These are phyloP conservation scores for Taphrorychus bicolor DNA, from an alignment of 2,888 invertebrate genomes.

Conservation along the genomic window DNA sequence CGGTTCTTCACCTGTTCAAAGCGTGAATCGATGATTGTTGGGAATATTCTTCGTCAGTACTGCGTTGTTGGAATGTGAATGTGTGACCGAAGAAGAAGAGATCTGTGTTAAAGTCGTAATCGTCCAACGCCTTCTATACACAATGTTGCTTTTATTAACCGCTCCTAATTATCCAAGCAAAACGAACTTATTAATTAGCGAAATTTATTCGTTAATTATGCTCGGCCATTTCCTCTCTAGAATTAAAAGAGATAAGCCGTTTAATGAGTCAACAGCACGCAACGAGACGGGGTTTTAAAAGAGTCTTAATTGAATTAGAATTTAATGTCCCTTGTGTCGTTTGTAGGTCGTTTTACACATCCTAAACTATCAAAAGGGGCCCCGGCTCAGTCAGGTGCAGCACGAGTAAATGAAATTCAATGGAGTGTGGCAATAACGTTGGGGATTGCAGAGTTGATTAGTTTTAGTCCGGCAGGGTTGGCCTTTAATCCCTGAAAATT, in stretches of 20 bases:
- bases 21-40: neutral
- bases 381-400: neutral
- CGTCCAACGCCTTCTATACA: no score
- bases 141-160: no score
- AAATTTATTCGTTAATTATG: no score
- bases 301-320: neutral
- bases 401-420: neutral
- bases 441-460: no score
- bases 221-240: neutral
- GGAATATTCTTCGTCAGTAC: neutral
- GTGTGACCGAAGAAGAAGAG: no score
- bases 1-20: neutral
- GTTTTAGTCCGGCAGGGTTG: no score
- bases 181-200: neutral
- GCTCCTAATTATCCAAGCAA: no score
- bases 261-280: neutral
- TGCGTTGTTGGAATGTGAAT: neutral
- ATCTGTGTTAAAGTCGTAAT: no score
- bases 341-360: no score
- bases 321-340: no score
- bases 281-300: neutral
- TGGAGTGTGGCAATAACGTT: no score
- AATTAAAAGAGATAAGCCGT: neutral
- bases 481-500: no score
- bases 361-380: neutral